phyloP scores from a whole-genome alignment of 2,797 vertebrate genomes.

The Ctenopoma kingsleyae region DNA sequence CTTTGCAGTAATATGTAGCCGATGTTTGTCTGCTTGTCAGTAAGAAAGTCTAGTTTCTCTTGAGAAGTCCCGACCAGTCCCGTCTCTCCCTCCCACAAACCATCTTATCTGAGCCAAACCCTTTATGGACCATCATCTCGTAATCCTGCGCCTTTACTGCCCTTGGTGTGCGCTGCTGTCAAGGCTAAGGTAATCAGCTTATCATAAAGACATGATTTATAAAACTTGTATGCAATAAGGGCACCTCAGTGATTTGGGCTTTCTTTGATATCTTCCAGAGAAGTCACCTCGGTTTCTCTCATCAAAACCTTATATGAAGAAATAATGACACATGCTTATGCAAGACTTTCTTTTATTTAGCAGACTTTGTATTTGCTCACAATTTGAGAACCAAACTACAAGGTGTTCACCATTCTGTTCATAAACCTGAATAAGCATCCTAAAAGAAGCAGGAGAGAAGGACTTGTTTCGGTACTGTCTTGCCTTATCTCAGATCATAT shows the following conservation, averaged over 20 bases:
- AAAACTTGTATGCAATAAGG: conserved; percentile 78
- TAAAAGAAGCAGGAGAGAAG: conserved; percentile 39
- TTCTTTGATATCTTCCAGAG: conserved; percentile 56
- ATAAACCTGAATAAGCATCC: conserved; percentile 22
- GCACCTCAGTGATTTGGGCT: conserved; percentile 54
- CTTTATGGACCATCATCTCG: conserved; percentile 85
- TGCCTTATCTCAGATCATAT: conserved; percentile 86
- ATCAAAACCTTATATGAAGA: not conserved
- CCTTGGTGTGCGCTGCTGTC: conserved; percentile 84
- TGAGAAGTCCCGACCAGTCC: conserved; percentile 49
- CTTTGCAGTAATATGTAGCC: not conserved
- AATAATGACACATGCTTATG: not conserved
- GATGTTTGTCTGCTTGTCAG: not conserved
- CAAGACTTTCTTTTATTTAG: not conserved
- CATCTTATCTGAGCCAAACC: conserved; percentile 79
- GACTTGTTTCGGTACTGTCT: conserved; percentile 63
- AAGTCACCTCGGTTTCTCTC: not conserved
- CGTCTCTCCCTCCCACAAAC: conserved; percentile 58
- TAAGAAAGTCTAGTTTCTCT: conserved; percentile 33
- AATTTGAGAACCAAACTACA: conserved; percentile 3
- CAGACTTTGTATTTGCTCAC: conserved; percentile 6
- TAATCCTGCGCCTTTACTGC: conserved; percentile 86
- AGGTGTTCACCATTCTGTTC: not conserved
- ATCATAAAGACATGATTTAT: conserved; percentile 87
- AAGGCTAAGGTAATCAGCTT: conserved; percentile 91